Evolutionary conservation across 2,888 invertebrate species (phyloP).

Genomic region (Parasteatoda lunata): DNA sequence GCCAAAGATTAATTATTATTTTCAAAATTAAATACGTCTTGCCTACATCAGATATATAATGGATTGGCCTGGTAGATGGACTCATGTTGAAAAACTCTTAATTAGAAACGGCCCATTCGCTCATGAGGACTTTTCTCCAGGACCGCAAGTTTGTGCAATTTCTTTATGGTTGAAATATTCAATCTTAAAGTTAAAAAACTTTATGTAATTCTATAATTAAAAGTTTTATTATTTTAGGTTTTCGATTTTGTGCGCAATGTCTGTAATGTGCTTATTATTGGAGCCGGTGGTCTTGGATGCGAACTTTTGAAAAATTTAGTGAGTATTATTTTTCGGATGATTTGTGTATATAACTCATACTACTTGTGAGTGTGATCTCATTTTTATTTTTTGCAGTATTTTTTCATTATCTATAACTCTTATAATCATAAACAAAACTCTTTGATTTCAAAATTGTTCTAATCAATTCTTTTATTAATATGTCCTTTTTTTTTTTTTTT

Average conservation of each 20-base stretch:
- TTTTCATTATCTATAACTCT: too few species aligned
- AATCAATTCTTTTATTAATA: too few species aligned
- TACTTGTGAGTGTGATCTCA: too few species aligned
- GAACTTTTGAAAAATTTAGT: slow-evolving; percentile 96
- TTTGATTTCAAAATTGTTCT: too few species aligned
- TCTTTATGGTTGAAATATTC: neutral
- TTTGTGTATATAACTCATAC: too few species aligned
- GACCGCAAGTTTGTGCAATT: slow-evolving; percentile 78
- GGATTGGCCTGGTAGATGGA: slow-evolving; percentile 79
- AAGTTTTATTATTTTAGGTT: slow-evolving; percentile 29
- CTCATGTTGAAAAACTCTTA: slow-evolving; percentile 86
- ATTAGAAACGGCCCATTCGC: slow-evolving; percentile 95
- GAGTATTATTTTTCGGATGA: slow-evolving; percentile 45
- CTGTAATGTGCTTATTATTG: slow-evolving; percentile 91
- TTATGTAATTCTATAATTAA: neutral
- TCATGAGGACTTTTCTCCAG: slow-evolving; percentile 92
- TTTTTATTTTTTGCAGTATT: too few species aligned
- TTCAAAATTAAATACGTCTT: too few species aligned
- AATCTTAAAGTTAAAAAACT: neutral
- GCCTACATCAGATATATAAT: neutral
- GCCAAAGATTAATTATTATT: too few species aligned
- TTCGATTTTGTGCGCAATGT: slow-evolving; percentile 87
- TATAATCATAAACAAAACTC: too few species aligned
- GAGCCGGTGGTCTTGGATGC: slow-evolving; percentile 98
- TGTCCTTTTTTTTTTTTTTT: too few species aligned